phyloP scores from a whole-genome alignment of 2,797 vertebrate genomes.

The Poecilia velifera region DNA sequence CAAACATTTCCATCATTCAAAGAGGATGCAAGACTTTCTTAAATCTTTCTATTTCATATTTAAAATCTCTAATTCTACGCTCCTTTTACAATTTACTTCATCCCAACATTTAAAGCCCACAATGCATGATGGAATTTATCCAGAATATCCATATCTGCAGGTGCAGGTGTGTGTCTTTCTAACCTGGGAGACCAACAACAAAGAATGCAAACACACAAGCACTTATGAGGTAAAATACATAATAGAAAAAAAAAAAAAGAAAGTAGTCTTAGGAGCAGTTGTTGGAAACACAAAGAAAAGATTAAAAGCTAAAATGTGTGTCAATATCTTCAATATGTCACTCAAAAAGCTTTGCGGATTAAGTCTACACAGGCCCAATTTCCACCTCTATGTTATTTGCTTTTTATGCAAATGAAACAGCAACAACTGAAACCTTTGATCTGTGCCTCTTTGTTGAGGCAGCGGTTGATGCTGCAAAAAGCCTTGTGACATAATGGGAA shows the following conservation, averaged over 20 bases:
- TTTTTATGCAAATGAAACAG: conserved; percentile 68
- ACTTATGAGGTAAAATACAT: conserved; percentile 10
- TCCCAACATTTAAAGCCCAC: conserved; percentile 33
- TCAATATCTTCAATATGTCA: conserved; percentile 41
- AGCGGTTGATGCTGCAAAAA: conserved; percentile 52
- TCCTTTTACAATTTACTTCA: conserved; percentile 18
- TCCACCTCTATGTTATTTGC: conserved; percentile 59
- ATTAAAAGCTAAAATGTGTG: conserved; percentile 37
- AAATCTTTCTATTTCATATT: conserved; percentile 31
- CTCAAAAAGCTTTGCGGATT: conserved; percentile 57
- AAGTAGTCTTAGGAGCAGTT: conserved; percentile 46
- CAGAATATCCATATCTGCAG: conserved; percentile 37
- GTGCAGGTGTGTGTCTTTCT: conserved; percentile 8
- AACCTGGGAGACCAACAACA: conserved; percentile 24
- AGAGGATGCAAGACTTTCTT: conserved; percentile 20
- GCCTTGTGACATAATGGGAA: conserved; percentile 50
- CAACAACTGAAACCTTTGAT: conserved; percentile 71
- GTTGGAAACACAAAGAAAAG: conserved; percentile 30
- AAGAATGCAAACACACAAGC: conserved; percentile 21
- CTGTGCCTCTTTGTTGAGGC: conserved; percentile 58
- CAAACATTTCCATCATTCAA: conserved; percentile 42
- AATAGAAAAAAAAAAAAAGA: conserved; percentile 33
- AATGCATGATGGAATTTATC: conserved; percentile 33
- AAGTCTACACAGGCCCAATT: conserved; percentile 61
- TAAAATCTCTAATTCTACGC: conserved; percentile 42